These are phyloP conservation scores for Aurelia aurita complex sp. Pacific DNA, from an alignment of 30 jellyfish, hydroid and myxozoan species.

Conservation along the genomic window DNA sequence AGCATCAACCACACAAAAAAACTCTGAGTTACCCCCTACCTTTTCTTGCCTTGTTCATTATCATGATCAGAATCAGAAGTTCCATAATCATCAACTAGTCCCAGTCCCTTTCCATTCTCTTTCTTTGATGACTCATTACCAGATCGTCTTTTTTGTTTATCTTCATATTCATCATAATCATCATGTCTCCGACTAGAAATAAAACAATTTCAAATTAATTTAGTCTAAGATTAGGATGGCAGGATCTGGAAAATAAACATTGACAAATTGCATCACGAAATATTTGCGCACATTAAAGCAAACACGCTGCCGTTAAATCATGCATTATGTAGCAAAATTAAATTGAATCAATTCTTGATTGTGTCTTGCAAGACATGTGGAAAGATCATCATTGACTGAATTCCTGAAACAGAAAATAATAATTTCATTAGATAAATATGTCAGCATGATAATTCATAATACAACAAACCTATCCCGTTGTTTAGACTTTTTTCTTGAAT, in stretches of 20 bases:
- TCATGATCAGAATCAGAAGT: constrained; percentile 55
- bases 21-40: background rate
- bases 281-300: background rate
- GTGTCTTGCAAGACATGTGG: no score
- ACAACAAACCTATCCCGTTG: constrained; percentile 64
- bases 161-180: background rate
- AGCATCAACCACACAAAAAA: no score
- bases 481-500: constrained; percentile 36
- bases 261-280: no score
- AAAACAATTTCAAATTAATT: background rate
- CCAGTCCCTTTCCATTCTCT: constrained; percentile 32
- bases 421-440: no score
- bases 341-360: no score
- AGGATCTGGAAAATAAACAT: no score
- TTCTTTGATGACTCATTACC: constrained; percentile 8
- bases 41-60: constrained; percentile 1
- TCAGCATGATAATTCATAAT: background rate
- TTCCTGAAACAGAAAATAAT: background rate
- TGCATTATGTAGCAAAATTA: no score
- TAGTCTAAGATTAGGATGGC: background rate
- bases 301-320: background rate
- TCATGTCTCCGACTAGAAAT: background rate
- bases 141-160: background rate
- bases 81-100: constrained; percentile 53
- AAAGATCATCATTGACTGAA: no score